Percentiles rank a stretch among this genome's conserved stretches.
Conservation (phyloP, 2,888 invertebrate species). For the Rhamnusium bicolor region DNA sequence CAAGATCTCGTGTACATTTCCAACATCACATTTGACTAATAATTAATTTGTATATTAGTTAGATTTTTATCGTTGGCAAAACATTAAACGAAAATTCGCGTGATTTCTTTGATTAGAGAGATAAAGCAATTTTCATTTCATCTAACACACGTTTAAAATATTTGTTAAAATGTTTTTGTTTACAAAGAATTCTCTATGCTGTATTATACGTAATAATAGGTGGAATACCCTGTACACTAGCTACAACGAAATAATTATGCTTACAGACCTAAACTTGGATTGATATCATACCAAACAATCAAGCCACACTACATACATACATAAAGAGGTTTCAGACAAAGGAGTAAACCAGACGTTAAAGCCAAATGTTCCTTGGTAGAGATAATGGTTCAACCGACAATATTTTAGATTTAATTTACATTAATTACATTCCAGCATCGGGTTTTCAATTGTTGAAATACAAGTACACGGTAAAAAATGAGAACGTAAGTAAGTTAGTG, state of each 20-base stretch:
- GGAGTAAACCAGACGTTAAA: slow-evolving; percentile 27
- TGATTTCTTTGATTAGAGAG: no score
- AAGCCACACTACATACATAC: slow-evolving; percentile 29
- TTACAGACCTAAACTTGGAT: slow-evolving; percentile 20
- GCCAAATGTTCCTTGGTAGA: slow-evolving; percentile 28
- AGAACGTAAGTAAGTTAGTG: background rate
- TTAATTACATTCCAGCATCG: slow-evolving; percentile 26
- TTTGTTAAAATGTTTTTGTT: no score
- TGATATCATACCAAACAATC: slow-evolving; percentile 30
- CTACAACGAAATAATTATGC: slow-evolving; percentile 22
- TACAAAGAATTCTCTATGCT: no score
- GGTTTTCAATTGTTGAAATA: slow-evolving; percentile 8
- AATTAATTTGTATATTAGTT: no score
- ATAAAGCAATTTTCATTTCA: no score
- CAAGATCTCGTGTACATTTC: no score
- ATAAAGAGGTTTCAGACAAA: slow-evolving; percentile 29
- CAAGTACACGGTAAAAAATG: background rate
- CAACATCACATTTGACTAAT: no score
- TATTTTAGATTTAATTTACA: slow-evolving; percentile 34
- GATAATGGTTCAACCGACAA: slow-evolving; percentile 23
- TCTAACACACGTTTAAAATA: no score
- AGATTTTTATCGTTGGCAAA: no score
- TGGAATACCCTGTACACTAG: no score
- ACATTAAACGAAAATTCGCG: no score
- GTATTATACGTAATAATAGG: no score